A percentile compares a stretch with the other conserved stretches of the same genome.
These are phyloP conservation scores for Archegozetes longisetosus DNA, from an alignment of 1,140 invertebrate species.

Conservation along the genomic window DNA sequence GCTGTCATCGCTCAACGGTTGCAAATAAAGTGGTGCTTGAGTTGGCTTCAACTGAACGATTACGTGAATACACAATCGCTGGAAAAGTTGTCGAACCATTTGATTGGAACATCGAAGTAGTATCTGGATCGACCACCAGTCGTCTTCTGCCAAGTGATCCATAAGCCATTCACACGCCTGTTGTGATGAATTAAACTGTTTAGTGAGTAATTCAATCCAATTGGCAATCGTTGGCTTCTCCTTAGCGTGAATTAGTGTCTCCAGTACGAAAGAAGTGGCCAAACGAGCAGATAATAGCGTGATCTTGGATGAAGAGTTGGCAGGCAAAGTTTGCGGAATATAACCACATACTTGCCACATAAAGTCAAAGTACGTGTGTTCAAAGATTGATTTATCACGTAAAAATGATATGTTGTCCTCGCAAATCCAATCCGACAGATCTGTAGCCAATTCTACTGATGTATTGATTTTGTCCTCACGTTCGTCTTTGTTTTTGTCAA, in stretches of 20 bases:
- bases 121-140: conserved; percentile 88
- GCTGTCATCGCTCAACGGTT: neutral
- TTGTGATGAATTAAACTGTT: conserved; percentile 79
- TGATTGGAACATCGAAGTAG: conserved; percentile 89
- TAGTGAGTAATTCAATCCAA: conserved; percentile 84
- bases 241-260: conserved; percentile 90
- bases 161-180: conserved; percentile 82
- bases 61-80: conserved; percentile 79
- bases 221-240: conserved; percentile 94
- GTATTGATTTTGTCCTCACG: neutral
- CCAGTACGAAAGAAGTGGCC: conserved; percentile 82
- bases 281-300: conserved; percentile 69
- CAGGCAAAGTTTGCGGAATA: conserved; percentile 66
- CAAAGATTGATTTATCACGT: conserved; percentile 86
- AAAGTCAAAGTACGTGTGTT: conserved; percentile 85
- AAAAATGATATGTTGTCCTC: conserved; percentile 87
- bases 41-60: conserved; percentile 62
- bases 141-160: conserved; percentile 74
- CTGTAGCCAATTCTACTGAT: conserved; percentile 1
- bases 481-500: conserved; percentile 10
- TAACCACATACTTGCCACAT: conserved; percentile 91
- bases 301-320: conserved; percentile 29
- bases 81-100: conserved; percentile 47
- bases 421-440: conserved; percentile 56
- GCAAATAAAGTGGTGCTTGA: conserved; percentile 51